phyloP scores from a whole-genome alignment of 2,797 vertebrate species.

The Mastacembelus armatus region DNA sequence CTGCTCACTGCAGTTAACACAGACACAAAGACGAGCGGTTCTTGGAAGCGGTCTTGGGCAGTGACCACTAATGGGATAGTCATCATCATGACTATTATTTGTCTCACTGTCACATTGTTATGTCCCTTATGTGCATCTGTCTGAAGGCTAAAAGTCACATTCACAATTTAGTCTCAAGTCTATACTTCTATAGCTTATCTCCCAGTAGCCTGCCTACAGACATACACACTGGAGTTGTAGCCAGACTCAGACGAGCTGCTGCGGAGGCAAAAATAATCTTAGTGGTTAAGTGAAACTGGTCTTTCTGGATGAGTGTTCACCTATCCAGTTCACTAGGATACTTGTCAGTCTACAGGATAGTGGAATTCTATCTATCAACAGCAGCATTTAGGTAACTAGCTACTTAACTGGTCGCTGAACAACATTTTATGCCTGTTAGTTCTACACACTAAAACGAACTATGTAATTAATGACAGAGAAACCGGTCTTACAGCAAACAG shows the following conservation, averaged over 20 bases:
- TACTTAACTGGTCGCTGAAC: too few species aligned
- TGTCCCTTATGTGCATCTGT: too few species aligned
- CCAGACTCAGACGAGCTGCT: conserved; percentile 18
- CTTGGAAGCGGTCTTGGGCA: conserved; percentile 10
- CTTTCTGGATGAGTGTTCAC: too few species aligned
- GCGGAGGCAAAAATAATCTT: background rate
- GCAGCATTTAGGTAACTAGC: too few species aligned
- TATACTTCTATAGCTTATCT: conserved; percentile 3
- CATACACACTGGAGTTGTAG: background rate
- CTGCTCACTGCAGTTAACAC: conserved; percentile 66
- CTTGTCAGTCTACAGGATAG: too few species aligned
- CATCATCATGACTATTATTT: conserved; percentile 41
- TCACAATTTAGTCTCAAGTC: conserved; percentile 57
- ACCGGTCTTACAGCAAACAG: too few species aligned
- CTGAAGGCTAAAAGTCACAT: conserved; percentile 44
- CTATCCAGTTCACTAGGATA: too few species aligned
- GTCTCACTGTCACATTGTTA: conserved; percentile 9
- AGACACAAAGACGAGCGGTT: too few species aligned
- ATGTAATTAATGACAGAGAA: too few species aligned
- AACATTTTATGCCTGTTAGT: too few species aligned
- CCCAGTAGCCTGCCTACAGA: background rate
- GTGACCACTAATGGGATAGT: conserved; percentile 48
- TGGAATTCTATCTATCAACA: too few species aligned
- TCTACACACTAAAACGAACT: too few species aligned
- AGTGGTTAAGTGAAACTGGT: background rate